These are phyloP conservation scores for Zaprionus inermis DNA, from an alignment of 1,140 invertebrate genomes.

Conservation along the genomic window DNA sequence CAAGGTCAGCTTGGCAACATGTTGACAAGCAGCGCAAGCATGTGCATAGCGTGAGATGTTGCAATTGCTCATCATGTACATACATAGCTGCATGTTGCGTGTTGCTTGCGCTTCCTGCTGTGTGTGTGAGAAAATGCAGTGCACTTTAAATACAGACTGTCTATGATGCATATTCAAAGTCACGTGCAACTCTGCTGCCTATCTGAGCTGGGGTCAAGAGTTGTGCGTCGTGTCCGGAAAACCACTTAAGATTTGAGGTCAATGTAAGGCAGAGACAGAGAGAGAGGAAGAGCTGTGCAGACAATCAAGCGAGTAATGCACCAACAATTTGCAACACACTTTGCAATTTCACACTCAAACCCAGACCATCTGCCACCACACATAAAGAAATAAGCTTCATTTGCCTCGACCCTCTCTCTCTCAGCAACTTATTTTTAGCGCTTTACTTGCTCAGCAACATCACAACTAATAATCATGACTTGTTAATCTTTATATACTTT, in stretches of 20 bases:
- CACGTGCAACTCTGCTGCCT: background rate
- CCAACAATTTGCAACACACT: conserved; percentile 43
- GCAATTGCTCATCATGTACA: conserved; percentile 32
- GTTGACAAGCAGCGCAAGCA: conserved; percentile 39
- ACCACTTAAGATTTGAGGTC: conserved; percentile 44
- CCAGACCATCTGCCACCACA: no score
- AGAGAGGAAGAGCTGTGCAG: background rate
- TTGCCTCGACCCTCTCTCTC: background rate
- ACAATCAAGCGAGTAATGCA: conserved; percentile 31
- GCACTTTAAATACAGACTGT: background rate
- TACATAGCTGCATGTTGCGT: conserved; percentile 22
- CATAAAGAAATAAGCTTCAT: conserved; percentile 4
- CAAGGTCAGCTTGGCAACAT: conserved; percentile 64
- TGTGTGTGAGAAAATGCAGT: conserved; percentile 16
- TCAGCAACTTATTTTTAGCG: conserved; percentile 11
- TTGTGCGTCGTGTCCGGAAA: conserved; percentile 54
- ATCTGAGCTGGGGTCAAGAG: conserved; percentile 54
- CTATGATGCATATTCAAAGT: background rate
- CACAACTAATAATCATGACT: conserved; percentile 79
- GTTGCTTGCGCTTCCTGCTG: background rate
- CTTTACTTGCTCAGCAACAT: background rate
- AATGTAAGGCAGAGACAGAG: background rate
- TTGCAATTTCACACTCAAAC: conserved; percentile 4
- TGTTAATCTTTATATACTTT: conserved; percentile 71
- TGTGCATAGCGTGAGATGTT: conserved; percentile 40